Evolutionary conservation across 1,140 invertebrate genomes (phyloP).

Genomic region (Leptestheria dahalacensis): DNA sequence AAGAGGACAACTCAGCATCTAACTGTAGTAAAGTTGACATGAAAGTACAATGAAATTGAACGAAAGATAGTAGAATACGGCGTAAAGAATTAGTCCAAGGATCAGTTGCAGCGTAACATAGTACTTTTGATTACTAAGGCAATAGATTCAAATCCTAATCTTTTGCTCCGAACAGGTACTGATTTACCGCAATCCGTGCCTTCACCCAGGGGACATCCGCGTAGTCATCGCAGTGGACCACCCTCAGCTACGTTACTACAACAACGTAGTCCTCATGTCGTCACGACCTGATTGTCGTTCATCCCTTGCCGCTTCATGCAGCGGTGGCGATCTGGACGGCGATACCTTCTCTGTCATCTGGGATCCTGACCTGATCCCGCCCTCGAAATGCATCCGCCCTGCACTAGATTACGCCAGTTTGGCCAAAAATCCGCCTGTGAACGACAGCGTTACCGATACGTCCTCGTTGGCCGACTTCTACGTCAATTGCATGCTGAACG

Average conservation of each 20-base stretch:
- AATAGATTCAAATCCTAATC: background rate
- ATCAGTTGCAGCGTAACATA: too few relatives aligned
- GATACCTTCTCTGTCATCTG: slow-evolving; percentile 1
- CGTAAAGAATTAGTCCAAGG: too few relatives aligned
- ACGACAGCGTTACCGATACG: background rate
- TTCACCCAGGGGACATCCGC: background rate
- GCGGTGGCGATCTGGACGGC: slow-evolving; percentile 1
- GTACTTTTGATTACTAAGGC: too few relatives aligned
- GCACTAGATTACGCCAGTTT: background rate
- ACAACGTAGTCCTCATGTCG: background rate
- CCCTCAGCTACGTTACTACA: background rate
- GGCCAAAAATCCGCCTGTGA: background rate
- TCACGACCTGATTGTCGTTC: background rate
- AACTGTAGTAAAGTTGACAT: too few relatives aligned
- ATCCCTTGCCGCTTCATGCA: background rate
- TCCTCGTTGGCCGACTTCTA: background rate
- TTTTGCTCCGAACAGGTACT: background rate
- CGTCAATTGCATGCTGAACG: slow-evolving; percentile 1
- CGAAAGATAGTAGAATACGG: too few relatives aligned
- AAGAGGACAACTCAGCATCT: too few relatives aligned
- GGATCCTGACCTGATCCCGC: background rate
- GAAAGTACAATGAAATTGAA: too few relatives aligned
- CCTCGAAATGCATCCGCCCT: background rate
- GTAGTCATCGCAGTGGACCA: background rate
- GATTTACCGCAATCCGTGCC: slow-evolving; percentile 4